Evolutionary conservation across 2,797 vertebrate genomes (phyloP), one percentile per base, ranked within the genome.

Genomic region (Pseudocheirus occidentalis): DNA sequence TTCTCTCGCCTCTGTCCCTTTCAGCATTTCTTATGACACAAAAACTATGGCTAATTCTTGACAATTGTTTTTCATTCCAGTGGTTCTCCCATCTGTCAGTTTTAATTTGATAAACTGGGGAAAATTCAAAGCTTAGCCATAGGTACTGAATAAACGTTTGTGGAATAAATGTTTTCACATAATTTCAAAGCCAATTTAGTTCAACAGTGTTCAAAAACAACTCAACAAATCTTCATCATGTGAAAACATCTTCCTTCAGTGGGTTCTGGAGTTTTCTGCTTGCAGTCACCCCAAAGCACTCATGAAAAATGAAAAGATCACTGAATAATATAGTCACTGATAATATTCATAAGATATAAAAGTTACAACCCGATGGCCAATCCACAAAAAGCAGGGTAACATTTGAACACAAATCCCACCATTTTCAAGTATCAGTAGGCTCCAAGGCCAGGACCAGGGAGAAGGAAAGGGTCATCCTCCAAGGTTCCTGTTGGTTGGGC

Each of bases 261-360:
- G 54, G 28, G 73, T 21, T 52, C 94, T 13, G n/a, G n/a, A 81
- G 21, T 40, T 57, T 73, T 29, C 62, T n/a, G 53, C 55, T 81
- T 93, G 14, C 56, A 40, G 73, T 91, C 94, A 73, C 54, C 53
- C 96, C 59, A 40, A n/a, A 28, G 14, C 24, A 54, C n/a, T 95
- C 53, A 5, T 1, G 1, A 7, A 56, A 9, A 46, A 12, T 29
- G 13, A 50, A 59, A 53, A 21, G 16, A 11, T 55, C 13, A 28
- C 5, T 87, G 24, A 90, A 58, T 21, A 18, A 12, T 58, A 50
- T 57, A 40, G 52, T n/a, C 92, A 94, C 66, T 5, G 57, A 40
- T 94, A 31, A 81, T 14, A 6, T 21, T 28, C 27, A 50, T 89
- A 50, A 54, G 29, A 12, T 0, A 29, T 6, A 21, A 66, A 34